Evolutionary conservation across 2,797 vertebrate species (phyloP), one percentile per base, ranked within the genome.

Genomic region (Spondyliosoma cantharus): DNA sequence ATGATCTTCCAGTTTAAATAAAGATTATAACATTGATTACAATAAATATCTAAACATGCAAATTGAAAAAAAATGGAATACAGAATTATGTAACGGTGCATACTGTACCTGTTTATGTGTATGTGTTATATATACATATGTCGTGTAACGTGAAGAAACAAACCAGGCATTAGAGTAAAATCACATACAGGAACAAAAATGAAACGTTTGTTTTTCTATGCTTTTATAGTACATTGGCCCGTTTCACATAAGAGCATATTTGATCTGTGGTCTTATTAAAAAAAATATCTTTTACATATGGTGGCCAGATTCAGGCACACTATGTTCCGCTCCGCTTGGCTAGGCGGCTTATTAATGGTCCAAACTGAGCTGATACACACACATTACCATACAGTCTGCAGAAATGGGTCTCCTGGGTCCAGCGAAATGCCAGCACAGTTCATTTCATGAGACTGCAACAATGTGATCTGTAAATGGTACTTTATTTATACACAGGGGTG

Each of bases 311-410:
- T 56, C 32, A 53, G 53, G 74, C 58, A 68, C 70, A 80, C 27
- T 86, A 27, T 74, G 72, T 82, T 88, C 71, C 61, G 8, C 27
- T 48, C 49, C 64, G 67, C 68, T 82, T 48, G 56, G 74, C 29
- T 42, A 62, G 43, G 64, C 7, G 49, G 65, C 62, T 59, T 64
- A 69, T 45, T 72, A 63, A 57, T 52, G 29, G 62, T 66, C 67
- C 56, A 69, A 66, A 85, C n/a, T 62, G 29, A 61, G 50, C 78
- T 84, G 60, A 37, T 9, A n/a, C 32, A 73, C 62, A 62, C 53
- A 60, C 46, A 73, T 3, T 29, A 52, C 22, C 57, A 71, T 48
- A 57, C 49, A 56, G n/a, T 45, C 71, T 46, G n/a, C 46, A 57
- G 43, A 54, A 50, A 82, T 50, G 32, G 37, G 37, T 84, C 81